Conservation (phyloP, 23 tunicate species). For the Ascidia mentula region DNA sequence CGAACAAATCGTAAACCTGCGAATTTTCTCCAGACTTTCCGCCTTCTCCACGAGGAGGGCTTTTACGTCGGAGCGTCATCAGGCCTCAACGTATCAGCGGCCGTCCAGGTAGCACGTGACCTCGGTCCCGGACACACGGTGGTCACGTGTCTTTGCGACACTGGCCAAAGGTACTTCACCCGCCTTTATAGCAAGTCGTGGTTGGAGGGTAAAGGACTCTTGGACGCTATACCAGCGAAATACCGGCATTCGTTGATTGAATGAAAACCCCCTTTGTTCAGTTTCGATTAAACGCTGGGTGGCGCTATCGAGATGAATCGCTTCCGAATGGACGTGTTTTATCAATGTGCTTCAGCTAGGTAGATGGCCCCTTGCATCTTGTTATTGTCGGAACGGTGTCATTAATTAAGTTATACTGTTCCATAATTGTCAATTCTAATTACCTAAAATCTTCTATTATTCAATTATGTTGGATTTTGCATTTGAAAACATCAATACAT, state of each 20-base stretch:
- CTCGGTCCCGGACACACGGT: conserved; percentile 93
- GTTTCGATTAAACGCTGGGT: background rate
- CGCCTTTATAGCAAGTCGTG: conserved; percentile 76
- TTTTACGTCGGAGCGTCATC: conserved; percentile 96
- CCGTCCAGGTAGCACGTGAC: conserved; percentile 61
- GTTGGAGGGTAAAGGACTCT: conserved; percentile 65
- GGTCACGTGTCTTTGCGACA: conserved; percentile 93
- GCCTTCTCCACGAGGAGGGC: conserved; percentile 93
- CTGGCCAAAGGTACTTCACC: conserved; percentile 92
- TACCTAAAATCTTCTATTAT: too few relatives aligned
- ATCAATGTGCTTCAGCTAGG: too few relatives aligned
- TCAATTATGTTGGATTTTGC: too few relatives aligned
- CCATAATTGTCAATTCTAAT: too few relatives aligned
- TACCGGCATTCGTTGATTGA: conserved; percentile 55
- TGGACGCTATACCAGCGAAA: conserved; percentile 53
- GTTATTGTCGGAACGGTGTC: too few relatives aligned
- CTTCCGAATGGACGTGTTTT: too few relatives aligned
- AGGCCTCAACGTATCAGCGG: conserved; percentile 87
- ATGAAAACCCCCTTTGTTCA: background rate
- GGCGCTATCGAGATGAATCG: too few relatives aligned
- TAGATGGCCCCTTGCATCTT: too few relatives aligned
- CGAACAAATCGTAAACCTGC: background rate
- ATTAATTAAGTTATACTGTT: too few relatives aligned
- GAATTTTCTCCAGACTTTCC: conserved; percentile 61
- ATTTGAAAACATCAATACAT: too few relatives aligned